phyloP scores from a whole-genome alignment of 1,140 invertebrate species.

The Drosophila ogumai region DNA sequence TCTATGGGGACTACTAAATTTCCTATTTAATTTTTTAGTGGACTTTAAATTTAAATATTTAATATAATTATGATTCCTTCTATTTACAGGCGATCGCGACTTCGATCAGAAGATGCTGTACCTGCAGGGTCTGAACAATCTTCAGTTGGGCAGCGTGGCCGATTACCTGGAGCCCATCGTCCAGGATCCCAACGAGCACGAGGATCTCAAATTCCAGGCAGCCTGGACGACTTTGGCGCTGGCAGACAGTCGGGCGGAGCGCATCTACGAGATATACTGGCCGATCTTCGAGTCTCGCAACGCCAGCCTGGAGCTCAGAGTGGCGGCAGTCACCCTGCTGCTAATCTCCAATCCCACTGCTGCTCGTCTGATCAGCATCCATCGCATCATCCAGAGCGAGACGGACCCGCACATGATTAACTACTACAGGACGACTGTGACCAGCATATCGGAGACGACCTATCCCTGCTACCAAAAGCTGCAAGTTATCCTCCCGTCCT shows the following conservation, averaged over 20 bases:
- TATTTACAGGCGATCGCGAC: slow-evolving; percentile 86
- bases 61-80: neutral
- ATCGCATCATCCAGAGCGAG: slow-evolving; percentile 89
- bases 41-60: neutral
- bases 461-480: slow-evolving; percentile 88
- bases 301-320: slow-evolving; percentile 88
- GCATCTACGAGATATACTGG: slow-evolving; percentile 88
- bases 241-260: slow-evolving; percentile 86
- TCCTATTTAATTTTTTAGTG: neutral
- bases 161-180: slow-evolving; percentile 88
- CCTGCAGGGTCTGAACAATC: slow-evolving; percentile 88
- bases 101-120: slow-evolving; percentile 90
- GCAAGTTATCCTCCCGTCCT: slow-evolving; percentile 84
- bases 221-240: slow-evolving; percentile 87
- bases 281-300: slow-evolving; percentile 89
- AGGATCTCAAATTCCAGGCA: slow-evolving; percentile 87
- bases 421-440: slow-evolving; percentile 90
- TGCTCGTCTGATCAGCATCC: slow-evolving; percentile 88
- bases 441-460: slow-evolving; percentile 88
- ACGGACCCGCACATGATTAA: slow-evolving; percentile 88
- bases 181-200: slow-evolving; percentile 85
- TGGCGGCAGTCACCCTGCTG: slow-evolving; percentile 88
- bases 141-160: slow-evolving; percentile 87
- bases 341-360: slow-evolving; percentile 87
- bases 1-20: neutral